Percentiles rank a stretch among this genome's conserved stretches.
Conservation (phyloP, 1,140 invertebrate species). For the Saxidomus purpurata region DNA sequence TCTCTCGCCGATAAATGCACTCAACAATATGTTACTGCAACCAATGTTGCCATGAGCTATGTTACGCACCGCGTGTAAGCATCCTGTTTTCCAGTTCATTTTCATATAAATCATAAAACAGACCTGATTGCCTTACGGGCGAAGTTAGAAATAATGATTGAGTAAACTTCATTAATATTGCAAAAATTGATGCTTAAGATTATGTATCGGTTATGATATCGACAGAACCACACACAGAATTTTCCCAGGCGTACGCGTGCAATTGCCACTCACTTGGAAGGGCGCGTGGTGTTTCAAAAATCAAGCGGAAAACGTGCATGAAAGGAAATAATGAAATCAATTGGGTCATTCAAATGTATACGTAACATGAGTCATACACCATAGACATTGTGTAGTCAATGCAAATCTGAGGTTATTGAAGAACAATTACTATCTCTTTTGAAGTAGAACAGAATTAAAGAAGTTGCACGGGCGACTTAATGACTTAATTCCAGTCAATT, state of each 20-base stretch:
- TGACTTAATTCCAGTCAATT: too few species aligned
- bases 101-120: slow-evolving; percentile 31
- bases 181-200: slow-evolving; percentile 24
- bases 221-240: slow-evolving; percentile 13
- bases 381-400: too few species aligned
- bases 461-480: too few species aligned
- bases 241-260: slow-evolving; percentile 20
- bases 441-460: too few species aligned
- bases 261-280: not conserved
- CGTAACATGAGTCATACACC: not conserved
- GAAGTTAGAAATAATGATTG: slow-evolving; percentile 25
- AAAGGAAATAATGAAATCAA: slow-evolving; percentile 17
- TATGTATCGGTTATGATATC: slow-evolving; percentile 26
- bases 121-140: slow-evolving; percentile 22
- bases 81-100: not conserved
- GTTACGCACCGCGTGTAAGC: not conserved
- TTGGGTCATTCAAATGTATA: not conserved
- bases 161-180: slow-evolving; percentile 49
- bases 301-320: not conserved
- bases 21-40: not conserved
- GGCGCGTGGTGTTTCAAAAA: not conserved
- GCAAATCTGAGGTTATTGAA: not conserved
- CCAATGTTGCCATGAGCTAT: not conserved
- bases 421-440: too few species aligned
- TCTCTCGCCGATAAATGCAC: not conserved